Percentiles rank a stretch among this genome's conserved stretches.
Conservation (phyloP, 1,140 invertebrate species). For the Zophobas morio region DNA sequence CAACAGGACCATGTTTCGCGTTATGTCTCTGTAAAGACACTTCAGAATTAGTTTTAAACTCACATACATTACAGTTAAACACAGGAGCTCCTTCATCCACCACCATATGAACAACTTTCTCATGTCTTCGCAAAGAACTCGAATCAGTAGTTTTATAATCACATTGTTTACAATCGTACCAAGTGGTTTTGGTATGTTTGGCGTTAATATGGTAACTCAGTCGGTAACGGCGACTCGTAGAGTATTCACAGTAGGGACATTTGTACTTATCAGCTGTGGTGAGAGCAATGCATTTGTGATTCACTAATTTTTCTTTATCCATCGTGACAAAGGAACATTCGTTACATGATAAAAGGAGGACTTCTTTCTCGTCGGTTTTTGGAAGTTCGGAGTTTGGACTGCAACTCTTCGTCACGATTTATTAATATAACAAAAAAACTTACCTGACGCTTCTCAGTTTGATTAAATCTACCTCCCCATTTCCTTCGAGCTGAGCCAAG, state of each 20-base stretch:
- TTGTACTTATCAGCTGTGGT: slow-evolving; percentile 6
- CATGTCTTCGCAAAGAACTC: slow-evolving; percentile 30
- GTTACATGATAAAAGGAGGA: slow-evolving; percentile 9
- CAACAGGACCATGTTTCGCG: slow-evolving; percentile 2
- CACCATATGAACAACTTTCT: slow-evolving; percentile 20
- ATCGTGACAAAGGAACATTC: slow-evolving; percentile 18
- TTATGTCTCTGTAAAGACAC: slow-evolving; percentile 39
- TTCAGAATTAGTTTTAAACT: background rate
- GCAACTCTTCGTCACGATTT: background rate
- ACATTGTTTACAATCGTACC: slow-evolving; percentile 44
- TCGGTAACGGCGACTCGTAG: slow-evolving; percentile 43
- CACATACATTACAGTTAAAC: slow-evolving; percentile 48
- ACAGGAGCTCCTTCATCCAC: background rate
- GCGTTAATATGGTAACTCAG: slow-evolving; percentile 49
- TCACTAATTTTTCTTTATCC: slow-evolving; percentile 3
- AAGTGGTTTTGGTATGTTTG: slow-evolving; percentile 46
- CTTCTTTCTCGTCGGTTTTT: slow-evolving; percentile 7
- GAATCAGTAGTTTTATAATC: slow-evolving; percentile 42
- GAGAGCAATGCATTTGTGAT: background rate
- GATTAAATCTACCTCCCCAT: background rate
- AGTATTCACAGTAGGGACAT: slow-evolving; percentile 47
- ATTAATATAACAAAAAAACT: background rate
- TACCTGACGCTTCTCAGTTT: background rate
- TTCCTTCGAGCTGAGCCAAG: background rate
- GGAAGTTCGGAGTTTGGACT: background rate